Conservation (phyloP, 2,113 vertebrate species). For the Synodontis membranacea region DNA sequence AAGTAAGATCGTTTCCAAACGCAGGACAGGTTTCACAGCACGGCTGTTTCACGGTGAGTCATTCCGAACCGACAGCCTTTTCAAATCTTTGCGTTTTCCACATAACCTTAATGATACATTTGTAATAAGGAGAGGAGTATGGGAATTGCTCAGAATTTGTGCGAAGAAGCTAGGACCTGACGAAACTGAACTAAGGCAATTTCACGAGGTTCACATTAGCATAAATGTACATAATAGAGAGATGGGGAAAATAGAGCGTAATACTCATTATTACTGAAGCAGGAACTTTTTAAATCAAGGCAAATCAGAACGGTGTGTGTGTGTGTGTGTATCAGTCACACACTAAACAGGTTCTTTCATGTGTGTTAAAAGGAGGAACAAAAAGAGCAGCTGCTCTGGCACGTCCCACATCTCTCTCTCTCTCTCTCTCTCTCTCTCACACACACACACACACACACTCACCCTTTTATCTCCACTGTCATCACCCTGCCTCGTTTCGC, state of each 20-base stretch:
- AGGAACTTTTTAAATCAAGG: not conserved
- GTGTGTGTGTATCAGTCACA: constrained; percentile 15
- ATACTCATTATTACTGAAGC: not conserved
- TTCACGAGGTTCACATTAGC: not conserved
- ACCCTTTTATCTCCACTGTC: constrained; percentile 49
- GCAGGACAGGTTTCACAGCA: not conserved
- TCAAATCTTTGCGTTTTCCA: not conserved
- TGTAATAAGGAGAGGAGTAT: not conserved
- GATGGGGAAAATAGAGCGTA: not conserved
- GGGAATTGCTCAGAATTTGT: not conserved
- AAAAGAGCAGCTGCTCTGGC: constrained; percentile 50
- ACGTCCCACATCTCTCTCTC: constrained; percentile 15
- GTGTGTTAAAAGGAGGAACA: constrained; percentile 50
- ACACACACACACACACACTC: constrained; percentile 9
- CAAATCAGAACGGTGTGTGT: constrained; percentile 19
- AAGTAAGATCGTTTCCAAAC: not conserved
- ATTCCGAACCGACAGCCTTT: not conserved
- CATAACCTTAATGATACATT: not conserved
- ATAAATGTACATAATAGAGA: not conserved
- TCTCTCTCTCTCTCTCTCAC: not conserved
- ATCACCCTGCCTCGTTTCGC: constrained; percentile 33
- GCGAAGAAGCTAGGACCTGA: not conserved
- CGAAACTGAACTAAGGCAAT: not conserved
- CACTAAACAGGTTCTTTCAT: constrained; percentile 50
- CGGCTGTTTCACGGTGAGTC: not conserved